Evolutionary conservation across 2,888 invertebrate genomes (phyloP), one percentile per base, ranked within the genome.

Genomic region (Leucozona laternaria): DNA sequence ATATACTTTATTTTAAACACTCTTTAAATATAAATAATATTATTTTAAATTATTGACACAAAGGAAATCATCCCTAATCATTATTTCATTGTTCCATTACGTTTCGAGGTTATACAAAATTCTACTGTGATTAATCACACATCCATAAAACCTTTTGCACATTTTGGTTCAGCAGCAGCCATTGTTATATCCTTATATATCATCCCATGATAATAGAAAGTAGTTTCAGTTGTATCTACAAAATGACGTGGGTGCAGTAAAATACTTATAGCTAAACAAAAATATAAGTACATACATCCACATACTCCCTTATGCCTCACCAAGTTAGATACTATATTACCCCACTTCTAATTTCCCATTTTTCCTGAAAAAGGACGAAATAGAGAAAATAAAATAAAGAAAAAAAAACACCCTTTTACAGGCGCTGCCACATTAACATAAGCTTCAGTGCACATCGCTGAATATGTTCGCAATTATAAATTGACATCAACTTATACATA

Each of bases 391-490:
- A 55, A 50, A 60, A 62, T 60, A 31, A 7, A 31, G 43, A 53
- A 50, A 58, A 58, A 34, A 17, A 17, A 62, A 71, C 25, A 43
- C 48, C 57, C 58, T 58, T 79, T 73, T 34, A 48, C 11, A 66
- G 58, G 40, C 28, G 28, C 58, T 55, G 4, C 31, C 10, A 31
- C 25, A 40, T 68, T 43, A 75, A 45, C 20, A 58, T 60, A 75
- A 75, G 31, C 50, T 50, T 10, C 37, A 78, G 48, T 78, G 50
- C 64, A 73, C 37, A 53, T 37, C 75, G 68, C 17, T 40, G 76
- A 55, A 64, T 76, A 31, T 70, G 76, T 70, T 70, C 25, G 76
- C 80, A 81, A 81, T 81, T 71, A 76, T 64, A 76, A 28, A 34
- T 43, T 60, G 80, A 75, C 80, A 60, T 62, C 45, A 37, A 34